phyloP scores from a whole-genome alignment of 2,888 invertebrate species.

The Xanthia icteritia region DNA sequence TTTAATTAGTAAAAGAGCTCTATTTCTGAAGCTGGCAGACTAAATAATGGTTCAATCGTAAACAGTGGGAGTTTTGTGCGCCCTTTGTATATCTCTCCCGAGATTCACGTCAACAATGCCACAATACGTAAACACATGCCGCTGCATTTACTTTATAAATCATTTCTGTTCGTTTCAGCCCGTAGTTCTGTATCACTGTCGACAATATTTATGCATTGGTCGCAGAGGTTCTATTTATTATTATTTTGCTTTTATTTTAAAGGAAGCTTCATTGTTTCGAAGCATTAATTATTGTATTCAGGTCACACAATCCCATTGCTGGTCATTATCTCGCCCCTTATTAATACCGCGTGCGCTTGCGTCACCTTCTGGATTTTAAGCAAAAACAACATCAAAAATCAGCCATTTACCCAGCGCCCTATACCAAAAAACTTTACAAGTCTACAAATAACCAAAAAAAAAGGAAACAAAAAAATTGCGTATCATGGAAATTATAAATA shows the following conservation, averaged over 20 bases:
- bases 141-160: slow-evolving; percentile 5
- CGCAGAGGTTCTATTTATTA: background rate
- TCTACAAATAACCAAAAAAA: no score
- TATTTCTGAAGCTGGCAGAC: slow-evolving; percentile 50
- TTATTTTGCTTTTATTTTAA: background rate
- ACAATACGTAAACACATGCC: slow-evolving; percentile 22
- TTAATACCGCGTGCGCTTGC: no score
- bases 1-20: slow-evolving; percentile 38
- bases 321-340: background rate
- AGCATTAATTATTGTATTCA: background rate
- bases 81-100: slow-evolving; percentile 44
- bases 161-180: background rate
- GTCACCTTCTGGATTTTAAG: no score
- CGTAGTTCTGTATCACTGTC: background rate
- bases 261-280: background rate
- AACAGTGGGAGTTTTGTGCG: slow-evolving; percentile 25
- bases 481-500: no score
- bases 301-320: background rate
- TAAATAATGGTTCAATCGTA: slow-evolving; percentile 47
- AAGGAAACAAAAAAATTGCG: no score
- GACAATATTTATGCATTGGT: background rate
- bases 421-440: no score
- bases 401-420: no score
- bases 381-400: background rate
- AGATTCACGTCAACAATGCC: slow-evolving; percentile 13